Conservation (phyloP, 1,140 invertebrate species). For the Eubasilissa regina region DNA sequence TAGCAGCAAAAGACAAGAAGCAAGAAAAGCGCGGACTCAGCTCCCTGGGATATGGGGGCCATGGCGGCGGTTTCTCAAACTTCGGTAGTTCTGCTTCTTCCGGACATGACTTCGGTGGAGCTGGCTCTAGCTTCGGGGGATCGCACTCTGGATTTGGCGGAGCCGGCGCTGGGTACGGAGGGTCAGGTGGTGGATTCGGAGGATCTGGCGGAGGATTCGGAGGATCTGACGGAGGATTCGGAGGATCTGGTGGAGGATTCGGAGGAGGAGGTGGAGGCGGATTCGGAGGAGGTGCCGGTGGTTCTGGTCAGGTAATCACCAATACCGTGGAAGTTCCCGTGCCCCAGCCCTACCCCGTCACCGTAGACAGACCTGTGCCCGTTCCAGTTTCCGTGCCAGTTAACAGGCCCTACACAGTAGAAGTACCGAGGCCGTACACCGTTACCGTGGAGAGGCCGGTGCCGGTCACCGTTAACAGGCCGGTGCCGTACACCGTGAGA, state of each 20-base stretch:
- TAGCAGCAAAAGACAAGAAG: constrained; percentile 47
- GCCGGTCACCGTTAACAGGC: constrained; percentile 60
- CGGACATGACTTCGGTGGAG: constrained; percentile 24
- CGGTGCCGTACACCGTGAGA: constrained; percentile 61
- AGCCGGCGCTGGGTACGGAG: constrained; percentile 1
- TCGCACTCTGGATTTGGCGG: constrained; percentile 17
- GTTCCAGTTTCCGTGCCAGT: constrained; percentile 57
- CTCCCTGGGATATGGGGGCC: constrained; percentile 51
- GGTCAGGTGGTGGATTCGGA: constrained; percentile 32
- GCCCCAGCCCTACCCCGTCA: constrained; percentile 57
- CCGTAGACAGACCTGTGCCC: constrained; percentile 53
- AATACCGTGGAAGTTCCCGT: constrained; percentile 56
- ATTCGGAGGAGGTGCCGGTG: not conserved
- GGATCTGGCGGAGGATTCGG: constrained; percentile 42
- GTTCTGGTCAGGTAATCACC: constrained; percentile 58
- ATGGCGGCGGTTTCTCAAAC: constrained; percentile 15
- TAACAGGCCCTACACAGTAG: constrained; percentile 53
- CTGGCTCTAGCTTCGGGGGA: not conserved
- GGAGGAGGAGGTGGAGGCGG: not conserved
- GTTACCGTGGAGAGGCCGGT: constrained; percentile 63
- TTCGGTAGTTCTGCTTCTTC: constrained; percentile 18
- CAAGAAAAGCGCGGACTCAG: constrained; percentile 59
- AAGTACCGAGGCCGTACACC: constrained; percentile 62
- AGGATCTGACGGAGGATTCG: too few relatives aligned
- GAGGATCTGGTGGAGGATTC: constrained; percentile 10